These are phyloP conservation scores for Eristalinus sepulchralis DNA, from an alignment of 2,888 invertebrate genomes.

Conservation along the genomic window DNA sequence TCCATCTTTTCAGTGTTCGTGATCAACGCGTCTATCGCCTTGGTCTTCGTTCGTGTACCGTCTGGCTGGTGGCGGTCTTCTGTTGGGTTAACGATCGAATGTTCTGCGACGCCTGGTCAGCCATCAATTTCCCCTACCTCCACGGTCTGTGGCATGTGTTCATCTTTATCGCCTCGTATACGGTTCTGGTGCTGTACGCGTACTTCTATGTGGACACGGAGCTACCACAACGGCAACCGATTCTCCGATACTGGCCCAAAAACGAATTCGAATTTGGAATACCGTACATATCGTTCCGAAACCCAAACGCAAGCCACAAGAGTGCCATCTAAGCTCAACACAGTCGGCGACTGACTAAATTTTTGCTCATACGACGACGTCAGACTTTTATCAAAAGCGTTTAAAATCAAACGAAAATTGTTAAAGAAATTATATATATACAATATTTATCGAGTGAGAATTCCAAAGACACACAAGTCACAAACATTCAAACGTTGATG, in stretches of 20 bases:
- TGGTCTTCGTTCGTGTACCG: constrained; percentile 86
- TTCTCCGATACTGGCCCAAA: constrained; percentile 88
- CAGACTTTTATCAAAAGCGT: no score
- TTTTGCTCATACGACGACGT: no score
- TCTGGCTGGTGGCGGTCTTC: constrained; percentile 87
- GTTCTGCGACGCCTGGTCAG: constrained; percentile 90
- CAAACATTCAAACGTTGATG: constrained; percentile 14
- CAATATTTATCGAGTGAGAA: constrained; percentile 63
- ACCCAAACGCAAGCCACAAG: constrained; percentile 82
- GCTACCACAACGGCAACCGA: constrained; percentile 87
- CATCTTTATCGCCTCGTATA: constrained; percentile 90
- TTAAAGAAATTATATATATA: not conserved
- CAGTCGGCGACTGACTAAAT: not conserved
- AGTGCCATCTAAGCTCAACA: constrained; percentile 72
- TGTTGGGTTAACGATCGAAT: constrained; percentile 90
- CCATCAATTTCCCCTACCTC: constrained; percentile 90
- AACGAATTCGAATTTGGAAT: constrained; percentile 90
- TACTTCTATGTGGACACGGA: constrained; percentile 89
- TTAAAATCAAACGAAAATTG: not conserved
- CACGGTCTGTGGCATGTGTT: constrained; percentile 92
- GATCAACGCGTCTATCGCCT: constrained; percentile 86
- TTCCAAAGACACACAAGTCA: constrained; percentile 15
- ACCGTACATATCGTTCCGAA: constrained; percentile 87
- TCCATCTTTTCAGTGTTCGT: constrained; percentile 76
- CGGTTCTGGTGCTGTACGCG: constrained; percentile 88